phyloP scores from a whole-genome alignment of 37 sponge, comb jelly and placozoan species.

The Ephydatia muelleri region DNA sequence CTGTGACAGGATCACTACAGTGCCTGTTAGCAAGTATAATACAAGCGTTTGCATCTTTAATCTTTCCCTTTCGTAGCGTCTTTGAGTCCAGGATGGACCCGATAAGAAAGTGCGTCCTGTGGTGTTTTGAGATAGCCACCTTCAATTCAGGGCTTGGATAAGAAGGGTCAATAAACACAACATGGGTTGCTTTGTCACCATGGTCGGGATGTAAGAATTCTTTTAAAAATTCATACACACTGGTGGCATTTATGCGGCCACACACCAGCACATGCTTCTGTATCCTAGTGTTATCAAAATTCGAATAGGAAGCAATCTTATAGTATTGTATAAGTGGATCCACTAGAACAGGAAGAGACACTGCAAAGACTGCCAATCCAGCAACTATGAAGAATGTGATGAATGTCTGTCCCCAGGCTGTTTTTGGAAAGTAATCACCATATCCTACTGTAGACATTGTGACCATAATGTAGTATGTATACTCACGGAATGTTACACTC shows the following conservation, averaged over 20 bases:
- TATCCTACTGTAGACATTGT: constrained; percentile 90
- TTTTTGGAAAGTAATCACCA: constrained; percentile 69
- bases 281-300: constrained; percentile 17
- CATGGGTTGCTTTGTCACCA: constrained; percentile 42
- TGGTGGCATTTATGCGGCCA: constrained; percentile 54
- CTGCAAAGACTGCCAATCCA: constrained; percentile 64
- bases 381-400: constrained; percentile 75
- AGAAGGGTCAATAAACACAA: constrained; percentile 61
- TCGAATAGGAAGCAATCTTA: constrained; percentile 22
- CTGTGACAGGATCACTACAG: constrained; percentile 32
- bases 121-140: constrained; percentile 45
- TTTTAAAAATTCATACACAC: constrained; percentile 50
- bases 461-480: constrained; percentile 72
- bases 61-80: constrained; percentile 55
- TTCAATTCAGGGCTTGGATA: constrained; percentile 53
- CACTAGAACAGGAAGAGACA: constrained; percentile 35
- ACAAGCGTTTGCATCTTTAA: constrained; percentile 34
- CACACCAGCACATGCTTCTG: constrained; percentile 71
- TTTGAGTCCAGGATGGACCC: constrained; percentile 61
- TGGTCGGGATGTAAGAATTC: constrained; percentile 80
- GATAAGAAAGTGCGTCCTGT: constrained; percentile 46
- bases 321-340: constrained; percentile 26
- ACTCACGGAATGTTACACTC: constrained; percentile 17
- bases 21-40: constrained; percentile 69
- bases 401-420: constrained; percentile 68